Evolutionary conservation across 2,888 invertebrate species (phyloP), one percentile per base, ranked within the genome.

Genomic region (Muscina levida): DNA sequence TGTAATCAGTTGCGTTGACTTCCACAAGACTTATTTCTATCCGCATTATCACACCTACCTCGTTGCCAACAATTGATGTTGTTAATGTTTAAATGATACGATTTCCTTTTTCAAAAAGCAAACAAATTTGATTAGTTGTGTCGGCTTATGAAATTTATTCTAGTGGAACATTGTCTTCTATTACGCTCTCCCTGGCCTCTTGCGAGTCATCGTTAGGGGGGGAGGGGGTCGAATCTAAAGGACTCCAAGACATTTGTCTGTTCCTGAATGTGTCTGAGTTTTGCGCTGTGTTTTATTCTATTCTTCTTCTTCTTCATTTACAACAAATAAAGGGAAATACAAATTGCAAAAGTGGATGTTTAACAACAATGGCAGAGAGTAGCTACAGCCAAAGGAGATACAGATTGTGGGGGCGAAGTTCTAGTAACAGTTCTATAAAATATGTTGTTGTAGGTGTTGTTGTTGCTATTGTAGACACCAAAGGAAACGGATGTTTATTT

Each of bases 301-400:
- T 62, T 46, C 10, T 31, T 37, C 17, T 42, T 74, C 26, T 22
- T 48, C 10, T 13, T 70, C 10, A 37, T 53, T 11, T 42, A 68
- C 51, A 22, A 31, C 62, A 75, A 68, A 15, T 17, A 44, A 48
- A 51, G 74, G 77, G 81, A 81, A 81, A 62, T 62, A 79, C 84
- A 84, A 86, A 85, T 84, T 85, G 83, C 85, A 84, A 85, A 79
- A 85, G 83, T 85, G 85, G 83, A 85, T 82, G 83, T 84, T 81
- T 74, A 83, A 78, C 78, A 82, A 74, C 83, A 82, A 81, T 80
- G 73, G 65, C 78, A 82, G 53, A 31, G 8, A 31, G 31, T 31
- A 31, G 3, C 31, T 5, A 31, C 31, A 31, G 3, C 31, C 31
- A 68, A 76, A 22, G 19, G 44, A 15, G 68, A 56, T 37, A 22